phyloP scores from a whole-genome alignment of 2,888 invertebrate genomes.

The Drosophila kambysellisi region DNA sequence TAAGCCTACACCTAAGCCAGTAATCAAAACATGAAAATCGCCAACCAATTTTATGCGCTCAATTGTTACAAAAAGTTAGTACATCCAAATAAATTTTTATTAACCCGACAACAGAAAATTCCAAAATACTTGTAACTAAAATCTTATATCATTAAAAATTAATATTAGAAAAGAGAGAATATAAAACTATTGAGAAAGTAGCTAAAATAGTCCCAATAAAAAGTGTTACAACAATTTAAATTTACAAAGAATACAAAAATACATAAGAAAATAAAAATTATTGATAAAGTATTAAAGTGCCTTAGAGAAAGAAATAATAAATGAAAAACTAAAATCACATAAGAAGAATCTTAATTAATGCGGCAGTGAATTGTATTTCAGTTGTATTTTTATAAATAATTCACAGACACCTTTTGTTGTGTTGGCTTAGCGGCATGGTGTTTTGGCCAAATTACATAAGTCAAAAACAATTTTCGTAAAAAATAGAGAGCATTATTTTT shows the following conservation, averaged over 20 bases:
- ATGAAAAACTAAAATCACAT: constrained; percentile 33
- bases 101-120: constrained; percentile 42
- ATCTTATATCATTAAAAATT: constrained; percentile 45
- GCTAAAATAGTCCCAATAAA: constrained; percentile 31
- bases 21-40: constrained; percentile 29
- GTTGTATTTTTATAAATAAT: constrained; percentile 43
- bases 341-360: constrained; percentile 29
- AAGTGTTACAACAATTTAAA: constrained; percentile 25
- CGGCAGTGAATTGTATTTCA: constrained; percentile 52
- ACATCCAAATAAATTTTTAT: constrained; percentile 48
- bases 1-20: constrained; percentile 34
- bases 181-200: constrained; percentile 51
- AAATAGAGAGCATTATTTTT: constrained; percentile 57
- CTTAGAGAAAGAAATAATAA: constrained; percentile 67
- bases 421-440: constrained; percentile 56
- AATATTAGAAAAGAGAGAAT: constrained; percentile 22
- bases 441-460: constrained; percentile 49
- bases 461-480: constrained; percentile 42
- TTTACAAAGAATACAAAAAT: constrained; percentile 4
- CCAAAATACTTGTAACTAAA: constrained; percentile 17
- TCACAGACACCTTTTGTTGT: constrained; percentile 57
- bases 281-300: constrained; percentile 76
- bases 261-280: constrained; percentile 31
- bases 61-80: constrained; percentile 31
- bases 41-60: constrained; percentile 55